phyloP scores from a whole-genome alignment of 2,888 invertebrate species.

The Epirrhoe tristata region DNA sequence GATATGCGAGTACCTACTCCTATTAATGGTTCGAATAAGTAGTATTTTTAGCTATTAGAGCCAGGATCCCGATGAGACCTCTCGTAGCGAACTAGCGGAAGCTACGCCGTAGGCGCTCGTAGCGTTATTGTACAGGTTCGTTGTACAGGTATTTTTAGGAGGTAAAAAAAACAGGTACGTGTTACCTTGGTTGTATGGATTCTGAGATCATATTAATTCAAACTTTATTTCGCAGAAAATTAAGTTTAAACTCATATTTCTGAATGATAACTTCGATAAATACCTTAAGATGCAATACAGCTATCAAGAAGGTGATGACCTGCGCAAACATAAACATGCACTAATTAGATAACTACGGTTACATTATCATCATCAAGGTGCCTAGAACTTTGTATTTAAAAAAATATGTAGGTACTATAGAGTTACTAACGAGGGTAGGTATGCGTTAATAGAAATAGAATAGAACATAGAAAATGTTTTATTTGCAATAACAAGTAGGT shows the following conservation, averaged over 20 bases:
- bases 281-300: constrained; percentile 15
- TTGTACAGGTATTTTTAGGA: not conserved
- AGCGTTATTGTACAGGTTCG: not conserved
- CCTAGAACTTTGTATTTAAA: not conserved
- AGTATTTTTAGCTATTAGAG: no score
- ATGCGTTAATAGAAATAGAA: no score
- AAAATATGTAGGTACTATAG: no score
- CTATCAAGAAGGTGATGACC: constrained; percentile 37
- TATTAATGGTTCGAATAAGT: no score
- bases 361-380: not conserved
- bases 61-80: no score
- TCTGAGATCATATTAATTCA: not conserved
- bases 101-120: constrained; percentile 33
- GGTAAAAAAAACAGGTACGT: not conserved
- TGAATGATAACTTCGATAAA: constrained; percentile 4
- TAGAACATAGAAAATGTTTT: no score
- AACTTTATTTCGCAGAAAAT: constrained; percentile 4
- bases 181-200: constrained; percentile 9
- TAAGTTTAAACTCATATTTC: constrained; percentile 19
- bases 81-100: constrained; percentile 2
- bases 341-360: constrained; percentile 8
- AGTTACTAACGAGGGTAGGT: no score
- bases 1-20: no score
- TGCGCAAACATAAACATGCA: constrained; percentile 17
- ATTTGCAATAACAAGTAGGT: no score